Evolutionary conservation across 2,113 vertebrate genomes (phyloP).

Genomic region (Macrotis lagotis): DNA sequence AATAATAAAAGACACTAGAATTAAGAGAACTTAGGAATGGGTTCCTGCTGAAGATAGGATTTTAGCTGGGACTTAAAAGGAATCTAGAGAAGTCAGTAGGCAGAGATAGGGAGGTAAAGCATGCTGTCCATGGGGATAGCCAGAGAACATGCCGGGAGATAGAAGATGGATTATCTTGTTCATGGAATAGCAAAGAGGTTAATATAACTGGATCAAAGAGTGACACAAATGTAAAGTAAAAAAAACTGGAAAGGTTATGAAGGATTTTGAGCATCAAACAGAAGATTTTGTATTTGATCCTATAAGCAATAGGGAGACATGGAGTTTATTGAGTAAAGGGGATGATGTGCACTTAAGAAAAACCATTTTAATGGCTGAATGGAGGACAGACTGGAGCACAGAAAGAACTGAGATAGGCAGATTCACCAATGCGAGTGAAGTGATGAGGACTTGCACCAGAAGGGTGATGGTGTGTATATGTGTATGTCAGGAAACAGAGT

Average conservation of each 20-base stretch:
- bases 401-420: neutral
- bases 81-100: neutral
- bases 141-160: neutral
- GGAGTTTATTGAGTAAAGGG: neutral
- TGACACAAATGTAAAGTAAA: neutral
- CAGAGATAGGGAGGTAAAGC: neutral
- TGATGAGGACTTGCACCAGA: neutral
- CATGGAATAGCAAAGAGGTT: neutral
- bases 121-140: neutral
- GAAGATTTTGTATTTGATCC: neutral
- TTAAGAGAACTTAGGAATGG: neutral
- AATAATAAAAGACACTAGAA: neutral
- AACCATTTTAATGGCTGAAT: neutral
- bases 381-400: neutral
- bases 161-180: neutral
- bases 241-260: neutral
- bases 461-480: neutral
- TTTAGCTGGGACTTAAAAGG: neutral
- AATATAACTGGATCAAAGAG: neutral
- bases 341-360: neutral
- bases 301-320: neutral
- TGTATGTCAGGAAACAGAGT: too few relatives aligned
- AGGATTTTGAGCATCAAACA: neutral
- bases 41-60: neutral
- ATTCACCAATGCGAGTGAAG: neutral